Conservation (phyloP, 2,113 vertebrate genomes). For the Protobothrops mucrosquamatus region DNA sequence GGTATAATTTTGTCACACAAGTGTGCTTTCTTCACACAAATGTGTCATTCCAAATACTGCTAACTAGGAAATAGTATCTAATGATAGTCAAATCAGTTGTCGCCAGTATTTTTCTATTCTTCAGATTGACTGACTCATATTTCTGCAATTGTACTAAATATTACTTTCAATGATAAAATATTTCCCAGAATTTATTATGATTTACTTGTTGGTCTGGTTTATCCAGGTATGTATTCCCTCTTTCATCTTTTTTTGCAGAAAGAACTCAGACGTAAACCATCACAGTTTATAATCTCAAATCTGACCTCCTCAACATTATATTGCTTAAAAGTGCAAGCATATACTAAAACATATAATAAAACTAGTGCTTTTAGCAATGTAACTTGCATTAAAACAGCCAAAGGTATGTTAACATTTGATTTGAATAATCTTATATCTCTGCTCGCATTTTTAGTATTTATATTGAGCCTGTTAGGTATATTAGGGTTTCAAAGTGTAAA, state of each 20-base stretch:
- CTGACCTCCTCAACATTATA: slow-evolving; percentile 50
- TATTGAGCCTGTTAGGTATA: not conserved
- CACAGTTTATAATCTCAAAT: not conserved
- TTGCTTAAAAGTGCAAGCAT: slow-evolving; percentile 58
- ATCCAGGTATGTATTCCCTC: not conserved
- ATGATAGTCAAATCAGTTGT: not conserved
- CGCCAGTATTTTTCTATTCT: not conserved
- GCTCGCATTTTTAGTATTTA: not conserved
- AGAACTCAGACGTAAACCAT: slow-evolving; percentile 14
- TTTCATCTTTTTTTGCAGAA: slow-evolving; percentile 41
- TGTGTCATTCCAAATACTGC: not conserved
- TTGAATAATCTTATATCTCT: not conserved
- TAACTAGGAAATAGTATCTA: not conserved
- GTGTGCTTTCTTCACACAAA: not conserved
- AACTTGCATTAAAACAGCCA: slow-evolving; percentile 55
- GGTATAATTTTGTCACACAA: not conserved
- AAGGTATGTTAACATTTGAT: slow-evolving; percentile 45
- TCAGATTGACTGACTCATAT: not conserved
- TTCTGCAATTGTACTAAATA: not conserved
- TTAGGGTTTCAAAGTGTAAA: not conserved
- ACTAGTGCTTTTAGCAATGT: slow-evolving; percentile 52
- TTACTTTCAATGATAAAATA: not conserved
- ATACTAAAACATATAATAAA: not conserved
- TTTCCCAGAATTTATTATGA: not conserved
- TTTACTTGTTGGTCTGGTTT: not conserved